These are phyloP conservation scores for Synodontis membranacea DNA, from an alignment of 2,113 vertebrate species.

Conservation along the genomic window DNA sequence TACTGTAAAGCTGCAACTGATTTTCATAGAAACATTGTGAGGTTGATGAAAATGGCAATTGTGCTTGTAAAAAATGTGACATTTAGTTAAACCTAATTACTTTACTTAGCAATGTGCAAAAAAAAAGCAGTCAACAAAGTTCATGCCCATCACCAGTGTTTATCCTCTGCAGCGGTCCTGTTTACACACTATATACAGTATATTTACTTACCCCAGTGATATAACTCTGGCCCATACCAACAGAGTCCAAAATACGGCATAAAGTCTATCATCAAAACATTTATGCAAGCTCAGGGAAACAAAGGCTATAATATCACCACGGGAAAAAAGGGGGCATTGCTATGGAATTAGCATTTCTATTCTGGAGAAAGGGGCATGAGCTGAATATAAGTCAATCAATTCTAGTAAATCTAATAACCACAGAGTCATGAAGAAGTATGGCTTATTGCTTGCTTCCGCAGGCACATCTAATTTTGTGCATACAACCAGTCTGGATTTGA, in stretches of 20 bases:
- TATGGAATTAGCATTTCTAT: conserved; percentile 11
- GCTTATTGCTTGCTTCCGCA: conserved; percentile 3
- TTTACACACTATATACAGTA: conserved; percentile 9
- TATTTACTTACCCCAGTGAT: not conserved
- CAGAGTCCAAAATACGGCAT: not conserved
- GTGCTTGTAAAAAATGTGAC: not conserved
- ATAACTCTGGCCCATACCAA: conserved; percentile 4
- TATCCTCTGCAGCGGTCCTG: not conserved
- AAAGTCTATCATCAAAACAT: not conserved
- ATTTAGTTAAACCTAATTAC: not conserved
- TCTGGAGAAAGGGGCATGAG: not conserved
- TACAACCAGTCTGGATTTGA: conserved; percentile 6
- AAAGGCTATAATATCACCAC: not conserved
- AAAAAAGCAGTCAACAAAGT: not conserved
- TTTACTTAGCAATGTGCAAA: not conserved
- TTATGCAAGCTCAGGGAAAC: conserved; percentile 14
- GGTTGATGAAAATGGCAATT: conserved; percentile 17
- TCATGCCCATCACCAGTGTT: not conserved
- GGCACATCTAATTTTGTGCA: not conserved
- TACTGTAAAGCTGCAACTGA: not conserved
- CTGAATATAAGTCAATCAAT: conserved; percentile 5
- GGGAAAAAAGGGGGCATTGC: not conserved
- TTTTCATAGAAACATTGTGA: not conserved
- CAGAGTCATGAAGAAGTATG: conserved; percentile 4
- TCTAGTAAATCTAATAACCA: conserved; percentile 3